Percentiles rank a stretch among this genome's conserved stretches.
Evolutionary conservation across 1,140 invertebrate genomes (phyloP).

Genomic region (Psilanteris sp.): DNA sequence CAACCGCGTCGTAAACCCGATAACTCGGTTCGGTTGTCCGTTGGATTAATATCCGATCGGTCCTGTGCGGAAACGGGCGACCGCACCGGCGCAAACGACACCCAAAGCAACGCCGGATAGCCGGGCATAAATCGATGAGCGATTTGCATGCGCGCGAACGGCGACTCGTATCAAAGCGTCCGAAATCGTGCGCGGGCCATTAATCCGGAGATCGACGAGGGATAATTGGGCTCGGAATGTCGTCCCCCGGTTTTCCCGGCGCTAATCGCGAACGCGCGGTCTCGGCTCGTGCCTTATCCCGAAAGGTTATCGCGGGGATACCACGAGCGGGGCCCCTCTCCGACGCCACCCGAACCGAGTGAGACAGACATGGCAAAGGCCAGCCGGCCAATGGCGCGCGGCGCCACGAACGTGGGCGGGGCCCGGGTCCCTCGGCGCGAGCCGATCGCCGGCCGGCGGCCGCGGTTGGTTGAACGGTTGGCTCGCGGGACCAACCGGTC

Average conservation of each 20-base stretch:
- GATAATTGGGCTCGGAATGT: slow-evolving; percentile 13
- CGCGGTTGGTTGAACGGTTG: slow-evolving; percentile 60
- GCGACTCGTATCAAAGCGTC: slow-evolving; percentile 5
- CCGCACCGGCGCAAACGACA: too few relatives aligned
- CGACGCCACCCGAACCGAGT: background rate
- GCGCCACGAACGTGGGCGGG: slow-evolving; percentile 49
- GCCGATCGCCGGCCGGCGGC: slow-evolving; percentile 10
- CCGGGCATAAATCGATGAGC: slow-evolving; percentile 3
- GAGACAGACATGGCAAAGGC: slow-evolving; percentile 4
- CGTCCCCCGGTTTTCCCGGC: slow-evolving; percentile 8
- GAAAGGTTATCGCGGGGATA: slow-evolving; percentile 43
- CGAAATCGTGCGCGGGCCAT: slow-evolving; percentile 43
- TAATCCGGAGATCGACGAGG: slow-evolving; percentile 32
- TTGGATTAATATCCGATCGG: too few relatives aligned
- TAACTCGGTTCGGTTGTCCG: too few relatives aligned
- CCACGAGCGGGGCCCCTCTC: background rate
- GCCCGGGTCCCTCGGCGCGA: slow-evolving; percentile 15
- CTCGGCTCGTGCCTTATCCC: slow-evolving; percentile 36
- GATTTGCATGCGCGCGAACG: background rate
- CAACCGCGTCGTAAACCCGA: too few relatives aligned
- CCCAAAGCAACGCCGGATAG: too few relatives aligned
- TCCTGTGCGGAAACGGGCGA: too few relatives aligned
- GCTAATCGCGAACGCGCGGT: slow-evolving; percentile 35
- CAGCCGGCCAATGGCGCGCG: slow-evolving; percentile 64
- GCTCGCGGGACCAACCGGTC: slow-evolving; percentile 62